A percentile compares a stretch with the other conserved stretches of the same genome.
phyloP scores from a whole-genome alignment of 2,113 vertebrate genomes.

The Oreochromis tanganicae region DNA sequence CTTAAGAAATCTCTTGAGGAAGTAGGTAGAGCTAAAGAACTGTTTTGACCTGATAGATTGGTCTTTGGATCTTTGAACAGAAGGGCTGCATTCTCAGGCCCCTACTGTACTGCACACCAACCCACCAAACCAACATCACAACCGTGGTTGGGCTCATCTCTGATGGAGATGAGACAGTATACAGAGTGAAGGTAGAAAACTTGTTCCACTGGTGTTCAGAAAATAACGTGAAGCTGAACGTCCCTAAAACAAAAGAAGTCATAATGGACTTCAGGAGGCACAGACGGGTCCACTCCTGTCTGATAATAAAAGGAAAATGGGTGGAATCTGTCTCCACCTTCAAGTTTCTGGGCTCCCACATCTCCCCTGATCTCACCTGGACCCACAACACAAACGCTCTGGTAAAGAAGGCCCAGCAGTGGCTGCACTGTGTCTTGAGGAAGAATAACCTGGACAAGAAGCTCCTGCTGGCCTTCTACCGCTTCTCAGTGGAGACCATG shows the following conservation, averaged over 20 bases:
- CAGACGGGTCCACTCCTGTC: background rate
- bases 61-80: background rate
- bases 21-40: no score
- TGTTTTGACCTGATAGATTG: background rate
- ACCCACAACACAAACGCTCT: background rate
- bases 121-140: background rate
- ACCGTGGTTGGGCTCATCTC: background rate
- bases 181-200: background rate
- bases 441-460: background rate
- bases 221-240: background rate
- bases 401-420: accelerated
- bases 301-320: background rate
- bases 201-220: background rate
- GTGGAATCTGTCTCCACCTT: background rate
- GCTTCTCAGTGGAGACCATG: background rate
- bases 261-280: background rate
- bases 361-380: background rate
- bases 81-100: background rate
- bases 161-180: background rate
- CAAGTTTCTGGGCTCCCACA: background rate
- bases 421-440: background rate
- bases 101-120: background rate
- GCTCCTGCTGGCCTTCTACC: background rate
- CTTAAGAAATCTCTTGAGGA: background rate
- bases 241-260: background rate